Percentiles rank a stretch among this genome's conserved stretches.
phyloP scores from a whole-genome alignment of 1,140 invertebrate genomes.

The Aporrectodea caliginosa region DNA sequence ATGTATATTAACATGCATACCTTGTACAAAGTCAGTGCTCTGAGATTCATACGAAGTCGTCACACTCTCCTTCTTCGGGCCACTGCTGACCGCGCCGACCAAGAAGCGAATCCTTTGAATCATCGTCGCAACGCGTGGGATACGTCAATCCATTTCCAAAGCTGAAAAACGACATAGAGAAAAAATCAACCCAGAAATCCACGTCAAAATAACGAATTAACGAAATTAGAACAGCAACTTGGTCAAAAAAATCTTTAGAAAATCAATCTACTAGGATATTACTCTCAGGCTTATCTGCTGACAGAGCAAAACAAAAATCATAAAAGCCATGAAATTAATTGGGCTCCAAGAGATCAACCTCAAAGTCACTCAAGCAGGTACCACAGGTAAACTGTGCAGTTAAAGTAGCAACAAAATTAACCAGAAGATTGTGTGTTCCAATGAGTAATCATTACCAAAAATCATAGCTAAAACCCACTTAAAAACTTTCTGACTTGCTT shows the following conservation, averaged over 20 bases:
- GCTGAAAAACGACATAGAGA: too few relatives aligned
- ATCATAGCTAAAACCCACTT: too few relatives aligned
- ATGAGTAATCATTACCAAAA: too few relatives aligned
- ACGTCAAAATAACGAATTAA: not conserved
- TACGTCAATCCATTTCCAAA: conserved; percentile 81
- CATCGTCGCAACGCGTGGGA: conserved; percentile 62
- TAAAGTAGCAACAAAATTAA: too few relatives aligned
- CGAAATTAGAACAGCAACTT: not conserved
- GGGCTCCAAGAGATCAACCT: too few relatives aligned
- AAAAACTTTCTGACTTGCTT: too few relatives aligned
- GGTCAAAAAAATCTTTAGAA: not conserved
- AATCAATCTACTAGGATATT: not conserved
- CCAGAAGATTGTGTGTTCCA: too few relatives aligned
- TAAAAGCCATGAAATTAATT: not conserved
- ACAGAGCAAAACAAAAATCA: not conserved
- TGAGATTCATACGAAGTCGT: not conserved
- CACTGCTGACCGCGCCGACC: not conserved
- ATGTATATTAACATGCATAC: too few relatives aligned
- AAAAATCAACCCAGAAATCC: too few relatives aligned
- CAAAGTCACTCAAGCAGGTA: too few relatives aligned
- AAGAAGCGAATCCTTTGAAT: not conserved
- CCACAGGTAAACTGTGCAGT: too few relatives aligned
- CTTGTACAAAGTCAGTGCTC: too few relatives aligned
- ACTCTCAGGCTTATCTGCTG: not conserved
- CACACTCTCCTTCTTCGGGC: not conserved